These are phyloP conservation scores for Tenebrosternarchus preto DNA, from an alignment of 2,113 vertebrate species.

Conservation along the genomic window DNA sequence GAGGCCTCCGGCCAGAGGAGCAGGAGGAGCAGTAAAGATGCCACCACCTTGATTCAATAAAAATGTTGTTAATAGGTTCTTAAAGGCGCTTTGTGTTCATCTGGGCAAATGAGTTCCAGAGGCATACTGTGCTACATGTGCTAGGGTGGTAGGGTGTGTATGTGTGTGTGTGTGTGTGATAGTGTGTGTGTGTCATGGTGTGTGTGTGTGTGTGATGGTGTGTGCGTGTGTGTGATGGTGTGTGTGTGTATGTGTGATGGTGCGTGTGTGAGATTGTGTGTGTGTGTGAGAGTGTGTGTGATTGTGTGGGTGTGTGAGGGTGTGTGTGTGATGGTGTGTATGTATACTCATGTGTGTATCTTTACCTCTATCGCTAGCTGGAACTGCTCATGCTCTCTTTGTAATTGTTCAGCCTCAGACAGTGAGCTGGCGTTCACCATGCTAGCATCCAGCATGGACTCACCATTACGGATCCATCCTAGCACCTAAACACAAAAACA, in stretches of 20 bases:
- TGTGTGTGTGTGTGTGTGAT: neutral
- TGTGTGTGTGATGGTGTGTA: neutral
- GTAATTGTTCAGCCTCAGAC: conserved; percentile 96
- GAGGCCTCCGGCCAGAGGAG: conserved; percentile 8
- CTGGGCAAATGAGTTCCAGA: conserved; percentile 44
- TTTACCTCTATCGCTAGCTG: conserved; percentile 91
- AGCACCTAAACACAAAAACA: conserved; percentile 79
- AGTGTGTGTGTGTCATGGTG: neutral
- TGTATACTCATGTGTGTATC: neutral
- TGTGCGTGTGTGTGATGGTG: neutral
- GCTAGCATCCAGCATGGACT: conserved; percentile 96
- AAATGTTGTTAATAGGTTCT: conserved; percentile 37
- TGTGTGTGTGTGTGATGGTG: neutral
- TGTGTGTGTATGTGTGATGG: conserved; percentile 19
- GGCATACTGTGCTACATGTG: conserved; percentile 2
- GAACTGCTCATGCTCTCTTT: conserved; percentile 97
- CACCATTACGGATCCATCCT: conserved; percentile 96
- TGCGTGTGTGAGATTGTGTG: neutral
- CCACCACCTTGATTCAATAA: conserved; percentile 49
- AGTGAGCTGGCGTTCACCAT: conserved; percentile 96
- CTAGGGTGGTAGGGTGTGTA: no score
- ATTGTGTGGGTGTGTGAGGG: neutral
- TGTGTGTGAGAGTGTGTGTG: neutral
- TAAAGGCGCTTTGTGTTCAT: conserved; percentile 38
- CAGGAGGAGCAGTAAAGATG: no score